Evolutionary conservation across 2,888 invertebrate species (phyloP), one percentile per base, ranked within the genome.

Genomic region (Drosophila colorata): DNA sequence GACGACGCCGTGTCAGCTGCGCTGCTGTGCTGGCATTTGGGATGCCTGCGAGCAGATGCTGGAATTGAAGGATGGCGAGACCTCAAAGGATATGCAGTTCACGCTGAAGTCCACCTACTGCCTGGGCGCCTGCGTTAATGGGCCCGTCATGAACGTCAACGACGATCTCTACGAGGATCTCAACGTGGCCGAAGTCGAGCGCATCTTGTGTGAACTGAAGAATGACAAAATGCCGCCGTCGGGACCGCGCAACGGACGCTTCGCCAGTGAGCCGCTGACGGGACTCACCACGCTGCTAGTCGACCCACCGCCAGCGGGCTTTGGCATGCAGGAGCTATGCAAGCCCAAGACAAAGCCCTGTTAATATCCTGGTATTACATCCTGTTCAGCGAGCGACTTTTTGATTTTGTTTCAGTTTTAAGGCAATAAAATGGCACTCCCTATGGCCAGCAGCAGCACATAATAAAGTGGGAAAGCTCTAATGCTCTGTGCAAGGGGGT

Each of bases 31-130:
- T 6, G 38, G 20, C 20, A 52, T 83, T 1, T 1, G 74, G 13
- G 31, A 61, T 2, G 13, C 46, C 18, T 85, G 79, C 23, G 23
- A 70, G 25, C 23, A 66, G 1, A 1, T 18, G 0, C 16, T 84
- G 31, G n/a, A 52, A 0, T 13, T 87, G 7, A 41, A 63, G 13
- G 35, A 44, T 0, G 69, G 61, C 8, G 58, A 72, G 14, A 86
- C 87, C 0, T 69, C 74, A 5, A 13, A 56, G 25, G 80, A 86
- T 31, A 76, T 85, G 88, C 61, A 81, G 59, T 87, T 85, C 28
- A 69, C 76, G 3, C 28, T 87, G 7, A 14, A n/a, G 0, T 18
- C 49, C 1, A 40, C 48, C 3, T 64, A 41, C 25, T 78, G 87
- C 25, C 25, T 72, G 58, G 83, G 78, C 5, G 78, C 87, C 31